These are phyloP conservation scores for Excalfactoria chinensis DNA, from an alignment of 2,113 vertebrate genomes.

Conservation along the genomic window DNA sequence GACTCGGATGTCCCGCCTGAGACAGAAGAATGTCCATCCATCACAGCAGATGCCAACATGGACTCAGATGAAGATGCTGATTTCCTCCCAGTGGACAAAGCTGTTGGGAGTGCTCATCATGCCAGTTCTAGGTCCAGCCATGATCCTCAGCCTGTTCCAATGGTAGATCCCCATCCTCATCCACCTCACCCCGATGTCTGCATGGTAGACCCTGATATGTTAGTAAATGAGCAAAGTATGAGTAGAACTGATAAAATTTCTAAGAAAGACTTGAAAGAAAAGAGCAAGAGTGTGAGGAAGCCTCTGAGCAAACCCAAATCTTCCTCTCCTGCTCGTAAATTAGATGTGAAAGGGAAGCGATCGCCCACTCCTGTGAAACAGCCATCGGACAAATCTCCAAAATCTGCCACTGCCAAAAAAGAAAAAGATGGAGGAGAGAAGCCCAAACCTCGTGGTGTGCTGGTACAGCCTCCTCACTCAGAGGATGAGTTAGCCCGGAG, in stretches of 20 bases:
- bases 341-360: conserved; percentile 85
- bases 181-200: conserved; percentile 93
- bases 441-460: conserved; percentile 76
- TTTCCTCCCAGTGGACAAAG: conserved; percentile 93
- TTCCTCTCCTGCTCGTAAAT: conserved; percentile 87
- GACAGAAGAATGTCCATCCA: conserved; percentile 91
- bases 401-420: conserved; percentile 81
- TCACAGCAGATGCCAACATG: conserved; percentile 91
- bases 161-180: conserved; percentile 88
- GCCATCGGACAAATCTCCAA: conserved; percentile 79
- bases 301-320: conserved; percentile 87
- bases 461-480: conserved; percentile 78
- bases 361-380: conserved; percentile 89
- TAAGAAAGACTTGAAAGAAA: conserved; percentile 92
- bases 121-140: conserved; percentile 80
- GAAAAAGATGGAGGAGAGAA: conserved; percentile 82
- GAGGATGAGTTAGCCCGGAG: conserved; percentile 86
- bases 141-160: conserved; percentile 88
- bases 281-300: conserved; percentile 85
- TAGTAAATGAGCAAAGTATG: conserved; percentile 82
- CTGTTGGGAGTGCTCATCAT: conserved; percentile 80
- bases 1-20: conserved; percentile 92
- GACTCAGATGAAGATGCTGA: conserved; percentile 94
- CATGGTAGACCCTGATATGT: conserved; percentile 94
- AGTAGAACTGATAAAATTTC: conserved; percentile 84